A percentile compares a stretch with the other conserved stretches of the same genome.
Conservation (phyloP, 1,140 invertebrate species). For the Stratiolaelaps scimitus region DNA sequence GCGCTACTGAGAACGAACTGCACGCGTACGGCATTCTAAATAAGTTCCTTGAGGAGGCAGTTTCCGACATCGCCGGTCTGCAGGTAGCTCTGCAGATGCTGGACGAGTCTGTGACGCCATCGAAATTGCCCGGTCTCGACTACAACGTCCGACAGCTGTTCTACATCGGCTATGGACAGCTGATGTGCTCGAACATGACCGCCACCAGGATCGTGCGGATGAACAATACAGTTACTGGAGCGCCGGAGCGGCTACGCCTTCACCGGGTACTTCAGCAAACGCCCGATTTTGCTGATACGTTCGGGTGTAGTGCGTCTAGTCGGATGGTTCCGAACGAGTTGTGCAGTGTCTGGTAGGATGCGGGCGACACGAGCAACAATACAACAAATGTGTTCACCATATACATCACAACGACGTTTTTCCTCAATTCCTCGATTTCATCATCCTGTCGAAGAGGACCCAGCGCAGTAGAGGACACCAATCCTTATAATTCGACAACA, state of each 20-base stretch:
- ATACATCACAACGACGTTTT: too few relatives aligned
- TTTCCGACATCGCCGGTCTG: slow-evolving; percentile 20
- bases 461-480: too few relatives aligned
- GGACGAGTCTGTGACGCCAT: background rate
- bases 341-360: background rate
- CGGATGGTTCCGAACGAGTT: background rate
- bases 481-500: too few relatives aligned
- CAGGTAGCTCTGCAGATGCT: background rate
- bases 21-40: background rate
- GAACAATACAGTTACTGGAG: background rate
- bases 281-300: slow-evolving; percentile 20
- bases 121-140: slow-evolving; percentile 17
- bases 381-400: too few relatives aligned
- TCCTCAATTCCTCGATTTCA: too few relatives aligned
- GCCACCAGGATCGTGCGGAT: background rate
- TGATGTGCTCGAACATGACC: slow-evolving; percentile 4
- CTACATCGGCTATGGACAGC: slow-evolving; percentile 11
- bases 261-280: slow-evolving; percentile 9
- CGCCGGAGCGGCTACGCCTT: slow-evolving; percentile 6
- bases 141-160: slow-evolving; percentile 3
- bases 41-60: slow-evolving; percentile 16
- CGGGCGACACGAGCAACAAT: too few relatives aligned
- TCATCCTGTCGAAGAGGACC: too few relatives aligned
- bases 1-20: slow-evolving; percentile 3
- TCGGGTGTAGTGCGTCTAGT: background rate